Conservation (phyloP, 2,797 vertebrate species). For the Zonotrichia albicollis region DNA sequence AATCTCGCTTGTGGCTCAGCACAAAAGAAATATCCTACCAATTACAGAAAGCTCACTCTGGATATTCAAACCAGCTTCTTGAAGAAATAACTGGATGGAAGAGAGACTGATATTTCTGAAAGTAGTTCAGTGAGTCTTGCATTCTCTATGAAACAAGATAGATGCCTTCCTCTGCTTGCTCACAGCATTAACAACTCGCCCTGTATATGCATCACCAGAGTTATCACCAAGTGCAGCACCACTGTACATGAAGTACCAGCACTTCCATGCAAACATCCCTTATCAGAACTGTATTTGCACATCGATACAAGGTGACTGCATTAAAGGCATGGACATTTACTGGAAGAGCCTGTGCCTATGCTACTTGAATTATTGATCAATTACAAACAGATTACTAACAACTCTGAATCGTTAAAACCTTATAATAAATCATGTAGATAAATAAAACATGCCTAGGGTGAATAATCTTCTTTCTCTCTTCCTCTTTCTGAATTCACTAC, state of each 20-base stretch:
- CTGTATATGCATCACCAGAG: neutral
- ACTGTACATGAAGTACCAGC: neutral
- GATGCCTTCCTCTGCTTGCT: neutral
- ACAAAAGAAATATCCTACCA: conserved; percentile 10
- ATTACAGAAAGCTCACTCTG: neutral
- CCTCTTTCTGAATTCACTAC: neutral
- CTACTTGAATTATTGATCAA: conserved; percentile 62
- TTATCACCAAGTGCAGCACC: neutral
- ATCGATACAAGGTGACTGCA: neutral
- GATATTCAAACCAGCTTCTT: neutral
- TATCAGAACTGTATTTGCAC: conserved; percentile 51
- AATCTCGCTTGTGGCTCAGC: neutral
- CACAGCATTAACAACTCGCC: accelerated
- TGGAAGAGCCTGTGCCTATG: neutral
- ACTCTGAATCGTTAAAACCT: conserved; percentile 30
- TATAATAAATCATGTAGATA: conserved; percentile 36
- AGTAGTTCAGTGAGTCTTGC: neutral
- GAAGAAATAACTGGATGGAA: neutral
- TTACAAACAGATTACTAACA: conserved; percentile 54
- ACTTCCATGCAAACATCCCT: conserved; percentile 13
- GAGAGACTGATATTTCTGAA: neutral
- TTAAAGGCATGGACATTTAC: neutral
- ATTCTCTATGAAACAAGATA: neutral
- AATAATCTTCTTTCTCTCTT: conserved; percentile 17
- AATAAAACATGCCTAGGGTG: conserved; percentile 31